These are phyloP conservation scores for Pardalotus punctatus DNA, from an alignment of 2,113 vertebrate species.

Conservation along the genomic window DNA sequence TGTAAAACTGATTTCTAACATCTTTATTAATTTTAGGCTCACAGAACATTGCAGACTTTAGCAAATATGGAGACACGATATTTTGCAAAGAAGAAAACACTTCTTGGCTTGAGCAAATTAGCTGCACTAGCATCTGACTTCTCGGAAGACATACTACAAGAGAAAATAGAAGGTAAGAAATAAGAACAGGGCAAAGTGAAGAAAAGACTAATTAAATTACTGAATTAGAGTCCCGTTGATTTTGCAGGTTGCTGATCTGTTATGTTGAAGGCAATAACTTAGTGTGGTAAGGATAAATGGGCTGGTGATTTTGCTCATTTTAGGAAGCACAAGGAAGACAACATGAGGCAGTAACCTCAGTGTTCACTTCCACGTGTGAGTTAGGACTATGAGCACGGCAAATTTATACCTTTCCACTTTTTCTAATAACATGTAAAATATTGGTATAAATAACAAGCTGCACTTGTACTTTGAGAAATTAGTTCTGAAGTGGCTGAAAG, in stretches of 20 bases:
- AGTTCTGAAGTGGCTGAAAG: background rate
- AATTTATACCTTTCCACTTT: background rate
- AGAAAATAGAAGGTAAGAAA: conserved; percentile 86
- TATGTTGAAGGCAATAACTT: background rate
- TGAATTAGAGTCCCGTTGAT: background rate
- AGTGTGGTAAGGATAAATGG: background rate
- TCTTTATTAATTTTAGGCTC: conserved; percentile 75
- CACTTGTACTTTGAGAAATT: background rate
- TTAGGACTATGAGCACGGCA: background rate
- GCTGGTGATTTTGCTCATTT: background rate
- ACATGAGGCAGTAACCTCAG: background rate
- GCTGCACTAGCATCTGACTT: conserved; percentile 87
- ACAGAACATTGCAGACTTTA: conserved; percentile 84
- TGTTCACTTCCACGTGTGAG: background rate
- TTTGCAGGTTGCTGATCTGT: background rate
- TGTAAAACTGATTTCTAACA: background rate
- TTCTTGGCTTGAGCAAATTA: conserved; percentile 94
- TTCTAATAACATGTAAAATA: background rate
- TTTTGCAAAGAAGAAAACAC: conserved; percentile 96
- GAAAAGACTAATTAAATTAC: background rate
- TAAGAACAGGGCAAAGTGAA: background rate
- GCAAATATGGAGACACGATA: conserved; percentile 88
- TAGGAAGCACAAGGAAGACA: background rate
- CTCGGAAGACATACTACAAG: conserved; percentile 77
- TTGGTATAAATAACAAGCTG: background rate